Evolutionary conservation across 1,140 invertebrate species (phyloP), one percentile per base, ranked within the genome.

Genomic region (Drosophila busckii): DNA sequence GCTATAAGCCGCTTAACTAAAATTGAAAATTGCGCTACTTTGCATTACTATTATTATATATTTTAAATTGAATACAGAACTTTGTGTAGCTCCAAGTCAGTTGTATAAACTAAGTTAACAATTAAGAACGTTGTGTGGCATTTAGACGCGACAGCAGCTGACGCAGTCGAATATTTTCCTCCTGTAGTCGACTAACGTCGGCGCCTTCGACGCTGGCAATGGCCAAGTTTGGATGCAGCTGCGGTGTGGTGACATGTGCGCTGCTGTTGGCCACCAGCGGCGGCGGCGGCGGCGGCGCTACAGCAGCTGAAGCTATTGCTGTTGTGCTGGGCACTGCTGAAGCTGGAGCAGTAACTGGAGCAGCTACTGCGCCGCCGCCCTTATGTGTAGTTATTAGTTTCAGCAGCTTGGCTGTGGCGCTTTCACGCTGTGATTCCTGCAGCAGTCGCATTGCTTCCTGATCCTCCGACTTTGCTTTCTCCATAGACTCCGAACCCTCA

Each of bases 171-270:
- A n/a, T n/a, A n/a, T n/a, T n/a, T n/a, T n/a, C n/a, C n/a, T n/a
- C n/a, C n/a, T n/a, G n/a, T n/a, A n/a, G n/a, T n/a, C n/a, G n/a
- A n/a, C n/a, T n/a, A n/a, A n/a, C n/a, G n/a, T n/a, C n/a, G n/a
- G 64, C 42, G 3, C 75, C 75, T 22, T 64, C 75, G 0, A 80
- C 75, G 20, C 65, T 82, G 32, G 76, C 64, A 40, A 80, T 80
- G 23, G 40, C 69, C 15, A 80, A 49, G 20, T 70, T 45, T 2
- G 76, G 76, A 61, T 80, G 75, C 12, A 73, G 68, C 19, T 73
- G 73, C 0, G 68, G 73, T 7, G 73, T 73, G 6, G 75, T 65
- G 1, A 78, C 67, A 5, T 52, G 10, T 1, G 3, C 23, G 7
- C 7, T 45, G 45, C 8, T 28, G 26, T 8, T 7, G 34, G 5